phyloP scores from a whole-genome alignment of 2,797 vertebrate species.

The Microhierax caerulescens region DNA sequence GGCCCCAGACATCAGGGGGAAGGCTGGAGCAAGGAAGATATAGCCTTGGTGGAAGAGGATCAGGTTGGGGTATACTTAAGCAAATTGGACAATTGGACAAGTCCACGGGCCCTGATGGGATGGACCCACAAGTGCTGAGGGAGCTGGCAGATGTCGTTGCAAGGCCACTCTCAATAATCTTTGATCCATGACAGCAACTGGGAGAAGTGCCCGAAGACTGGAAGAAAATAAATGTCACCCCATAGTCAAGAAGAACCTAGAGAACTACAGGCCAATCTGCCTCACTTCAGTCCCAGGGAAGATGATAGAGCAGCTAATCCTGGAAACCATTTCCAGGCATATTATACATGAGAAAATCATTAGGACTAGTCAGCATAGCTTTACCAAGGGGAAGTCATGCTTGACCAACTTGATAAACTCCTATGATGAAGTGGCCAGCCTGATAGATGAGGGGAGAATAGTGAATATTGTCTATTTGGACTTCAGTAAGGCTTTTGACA shows the following conservation, averaged over 20 bases:
- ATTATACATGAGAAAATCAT: background rate
- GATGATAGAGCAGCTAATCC: background rate
- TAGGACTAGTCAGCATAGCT: background rate
- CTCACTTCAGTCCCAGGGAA: background rate
- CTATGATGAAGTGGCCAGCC: background rate
- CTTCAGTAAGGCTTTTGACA: background rate
- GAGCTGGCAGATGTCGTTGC: background rate
- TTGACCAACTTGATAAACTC: background rate
- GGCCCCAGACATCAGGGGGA: background rate
- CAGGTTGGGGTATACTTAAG: background rate
- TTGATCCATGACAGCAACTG: background rate
- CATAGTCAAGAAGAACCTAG: background rate
- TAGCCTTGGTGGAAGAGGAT: background rate
- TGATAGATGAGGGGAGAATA: background rate
- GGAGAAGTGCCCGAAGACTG: background rate
- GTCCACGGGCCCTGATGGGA: background rate
- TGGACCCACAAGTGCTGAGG: rapidly evolving
- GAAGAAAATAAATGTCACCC: background rate
- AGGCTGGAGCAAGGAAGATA: background rate
- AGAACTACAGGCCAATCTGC: background rate
- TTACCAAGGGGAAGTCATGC: background rate
- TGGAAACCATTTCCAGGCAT: background rate
- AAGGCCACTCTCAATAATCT: background rate
- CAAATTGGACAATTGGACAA: background rate
- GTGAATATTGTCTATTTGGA: background rate